Base-by-base conservation (phyloP, 2,888 invertebrate genomes). In the Allophyes oxyacanthae region DNA sequence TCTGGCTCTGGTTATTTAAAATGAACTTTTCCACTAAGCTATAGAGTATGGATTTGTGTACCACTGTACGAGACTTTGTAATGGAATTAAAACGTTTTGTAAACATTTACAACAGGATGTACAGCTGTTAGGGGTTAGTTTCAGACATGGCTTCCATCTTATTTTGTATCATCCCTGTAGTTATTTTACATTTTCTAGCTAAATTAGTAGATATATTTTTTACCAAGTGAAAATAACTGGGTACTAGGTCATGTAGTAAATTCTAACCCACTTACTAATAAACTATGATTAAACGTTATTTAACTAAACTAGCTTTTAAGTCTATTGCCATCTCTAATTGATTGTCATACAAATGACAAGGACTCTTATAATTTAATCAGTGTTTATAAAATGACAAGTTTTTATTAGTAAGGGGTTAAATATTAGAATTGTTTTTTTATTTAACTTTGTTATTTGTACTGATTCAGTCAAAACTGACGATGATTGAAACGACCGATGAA, bases 41-140 rank as follows among this genome's bases (percentile, higher is more conserved):
- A 52, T 63, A 71, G 42, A 75, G 70, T 70, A 85, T 73, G 90
- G 89, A 91, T 90, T 91, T 90, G 88, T 84, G 77, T 78, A 81
- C 73, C 72, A 84, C 77, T 78, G 74, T 76, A 82, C 59, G 69
- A 75, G 81, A 89, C 89, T 89, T 84, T 84, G 53, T 70, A 72
- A 79, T 50, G 84, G 84, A 83, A 85, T 84, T 85, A 77, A 79
- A 73, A 58, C 56, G 66, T 83, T 85, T 86, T 80, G 65, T 78
- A 82, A 72, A 64, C 57, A 73, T 85, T 79, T 83, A 82, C 71
- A 72, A 64, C 51, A 65, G 42, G 68, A 43, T 65, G 55, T 72
- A 58, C 63, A 59, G 43, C 38, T 58, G 62, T 73, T 72, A 78
- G 62, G 48, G 59, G 46, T 58, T 72, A 59, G 43, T 62, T 63